Base-by-base conservation (phyloP, 2,888 invertebrate genomes). In the Elaeidobius kamerunicus region DNA sequence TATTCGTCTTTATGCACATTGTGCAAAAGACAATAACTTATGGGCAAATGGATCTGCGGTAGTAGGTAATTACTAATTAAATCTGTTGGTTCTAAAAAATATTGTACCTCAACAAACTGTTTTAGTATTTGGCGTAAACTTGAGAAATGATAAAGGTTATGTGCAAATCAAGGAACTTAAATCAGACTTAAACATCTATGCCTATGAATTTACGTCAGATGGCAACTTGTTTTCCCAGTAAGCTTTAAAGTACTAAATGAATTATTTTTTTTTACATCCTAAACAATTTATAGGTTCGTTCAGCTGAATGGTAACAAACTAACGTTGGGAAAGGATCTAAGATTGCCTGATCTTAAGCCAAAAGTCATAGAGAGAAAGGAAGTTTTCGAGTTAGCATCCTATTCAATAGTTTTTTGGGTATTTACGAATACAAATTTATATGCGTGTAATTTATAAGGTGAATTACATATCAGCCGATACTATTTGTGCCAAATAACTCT, bases 371-470 rank as follows among this genome's bases (percentile, higher is more conserved):
- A 48, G 3, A 32, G 18, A 36, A 63, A 74, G 36, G 72, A 74
- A 55, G 73, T 77, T 60, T 70, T 83, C 49, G 69, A 73, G 17
- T 73, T 85, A 71, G 83, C 83, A 3, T 78, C 82, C 39, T 80
- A 78, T 64, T 83, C 85, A 5, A 76, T 85, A 64, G 79, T 77
- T 35, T 86, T 85, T 70, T 81, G 84, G 78, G 76, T 83, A 2
- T 69, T 83, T 53, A 60, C 63, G 2, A 54, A 52, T 49, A 53
- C 52, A 2, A 50, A 59, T 35, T 47, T 60, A 7, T 32, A 45
- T 7, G 57, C 58, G 12, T 64, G 62, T 52, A n/a, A n/a, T n/a
- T n/a, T n/a, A n/a, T n/a, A n/a, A n/a, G n/a, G n/a, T n/a, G n/a
- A n/a, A n/a, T n/a, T n/a, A n/a, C n/a, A n/a, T n/a, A n/a, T n/a